These are phyloP conservation scores for Euura lappo DNA, from an alignment of 1,140 invertebrate species.

Conservation along the genomic window DNA sequence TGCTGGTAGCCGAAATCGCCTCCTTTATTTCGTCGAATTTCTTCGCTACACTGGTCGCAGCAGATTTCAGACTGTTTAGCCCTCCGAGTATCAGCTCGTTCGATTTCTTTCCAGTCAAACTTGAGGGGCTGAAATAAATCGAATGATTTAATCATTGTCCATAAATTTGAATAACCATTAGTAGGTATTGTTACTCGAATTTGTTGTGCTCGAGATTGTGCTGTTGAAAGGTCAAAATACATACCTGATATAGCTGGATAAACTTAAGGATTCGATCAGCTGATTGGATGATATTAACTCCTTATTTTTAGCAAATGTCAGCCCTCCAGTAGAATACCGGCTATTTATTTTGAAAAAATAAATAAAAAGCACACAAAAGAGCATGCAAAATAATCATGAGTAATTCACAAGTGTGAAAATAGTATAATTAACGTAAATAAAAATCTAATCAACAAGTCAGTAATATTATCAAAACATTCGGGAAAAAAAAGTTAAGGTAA, in stretches of 20 bases:
- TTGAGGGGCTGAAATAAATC: slow-evolving; percentile 70
- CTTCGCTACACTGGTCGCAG: slow-evolving; percentile 83
- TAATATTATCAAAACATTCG: neutral
- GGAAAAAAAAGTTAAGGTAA: slow-evolving; percentile 12
- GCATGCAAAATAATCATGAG: slow-evolving; percentile 22
- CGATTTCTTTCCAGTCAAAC: slow-evolving; percentile 85
- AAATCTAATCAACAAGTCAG: slow-evolving; percentile 8
- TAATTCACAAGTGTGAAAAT: slow-evolving; percentile 31
- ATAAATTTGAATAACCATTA: neutral
- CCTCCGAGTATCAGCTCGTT: slow-evolving; percentile 87
- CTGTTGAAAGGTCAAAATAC: slow-evolving; percentile 23
- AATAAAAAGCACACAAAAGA: slow-evolving; percentile 12
- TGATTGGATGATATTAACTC: slow-evolving; percentile 52
- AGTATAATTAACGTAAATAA: slow-evolving; percentile 20
- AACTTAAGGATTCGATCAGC: slow-evolving; percentile 55
- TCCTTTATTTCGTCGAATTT: slow-evolving; percentile 94
- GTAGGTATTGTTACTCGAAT: neutral
- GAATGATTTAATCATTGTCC: neutral
- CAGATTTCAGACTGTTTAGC: slow-evolving; percentile 83
- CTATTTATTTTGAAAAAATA: slow-evolving; percentile 37
- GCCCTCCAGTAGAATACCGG: slow-evolving; percentile 53
- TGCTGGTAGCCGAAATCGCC: slow-evolving; percentile 86
- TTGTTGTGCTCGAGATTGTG: slow-evolving; percentile 11
- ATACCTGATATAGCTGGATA: slow-evolving; percentile 56
- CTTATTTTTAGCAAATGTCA: slow-evolving; percentile 56